A percentile compares a stretch with the other conserved stretches of the same genome.
Conservation (phyloP, 2,797 vertebrate species). For the Galago senegalensis region DNA sequence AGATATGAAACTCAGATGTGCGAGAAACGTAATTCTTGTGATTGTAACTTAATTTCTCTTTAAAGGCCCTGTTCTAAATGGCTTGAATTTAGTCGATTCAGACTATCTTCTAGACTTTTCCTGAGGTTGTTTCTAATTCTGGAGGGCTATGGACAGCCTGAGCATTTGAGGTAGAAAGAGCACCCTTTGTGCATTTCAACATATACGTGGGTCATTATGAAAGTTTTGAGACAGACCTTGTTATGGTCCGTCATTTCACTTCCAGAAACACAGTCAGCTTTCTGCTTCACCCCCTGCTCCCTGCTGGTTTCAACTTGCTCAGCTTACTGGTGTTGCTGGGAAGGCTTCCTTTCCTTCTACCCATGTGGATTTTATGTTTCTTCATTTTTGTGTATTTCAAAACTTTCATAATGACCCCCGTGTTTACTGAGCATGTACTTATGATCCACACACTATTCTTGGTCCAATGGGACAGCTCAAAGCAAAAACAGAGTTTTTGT, state of each 20-base stretch:
- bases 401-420: no score
- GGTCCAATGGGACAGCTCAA: neutral
- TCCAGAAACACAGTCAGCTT: no score
- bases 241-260: no score
- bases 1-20: neutral
- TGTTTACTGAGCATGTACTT: slow-evolving; percentile 44
- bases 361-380: no score
- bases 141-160: neutral
- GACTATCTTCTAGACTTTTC: slow-evolving; percentile 20
- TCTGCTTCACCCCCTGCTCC: no score
- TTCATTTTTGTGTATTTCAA: no score
- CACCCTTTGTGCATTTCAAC: slow-evolving; percentile 31
- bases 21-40: neutral
- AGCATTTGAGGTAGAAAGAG: neutral
- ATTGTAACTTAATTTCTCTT: slow-evolving; percentile 9
- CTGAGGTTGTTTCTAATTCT: neutral
- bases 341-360: no score
- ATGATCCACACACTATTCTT: slow-evolving; percentile 38
- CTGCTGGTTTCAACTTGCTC: no score
- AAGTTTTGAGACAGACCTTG: no score
- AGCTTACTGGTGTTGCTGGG: no score
- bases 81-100: neutral
- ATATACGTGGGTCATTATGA: neutral
- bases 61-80: neutral
- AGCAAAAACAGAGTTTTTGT: slow-evolving; percentile 9